Evolutionary conservation across 2,797 vertebrate genomes (phyloP), one percentile per base, ranked within the genome.

Genomic region (Podargus strigoides): DNA sequence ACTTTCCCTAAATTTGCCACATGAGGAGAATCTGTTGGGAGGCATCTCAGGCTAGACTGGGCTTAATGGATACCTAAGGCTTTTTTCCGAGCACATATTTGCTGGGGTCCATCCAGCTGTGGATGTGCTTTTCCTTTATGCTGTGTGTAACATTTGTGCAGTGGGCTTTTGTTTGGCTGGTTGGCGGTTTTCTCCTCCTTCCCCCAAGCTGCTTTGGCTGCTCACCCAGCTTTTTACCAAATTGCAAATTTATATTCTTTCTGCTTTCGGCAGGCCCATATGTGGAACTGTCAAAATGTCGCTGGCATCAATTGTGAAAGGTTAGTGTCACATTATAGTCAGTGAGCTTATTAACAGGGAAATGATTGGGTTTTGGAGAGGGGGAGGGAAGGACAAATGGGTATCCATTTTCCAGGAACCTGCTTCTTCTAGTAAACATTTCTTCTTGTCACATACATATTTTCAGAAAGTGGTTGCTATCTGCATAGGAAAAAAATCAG

Each of bases 211-310:
- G 81, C 73, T 93, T 95, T 97, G 91, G 90, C 95, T 95, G 91
- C 96, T 95, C 80, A 96, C 87, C 87, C 92, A 92, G 95, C 93
- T 94, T 91, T 96, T 96, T 83, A 93, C 94, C 95, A 96, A 96
- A 92, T 60, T 81, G 86, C 63, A 87, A 78, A 94, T 94, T 94
- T 93, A 67, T 85, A 87, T 94, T 94, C 93, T 89, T 92, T 93
- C 91, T 93, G 94, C 85, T 93, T 96, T 94, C 50, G 6, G 76
- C 90, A 93, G 87, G 76, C 79, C 90, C 89, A 72, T 96, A 91
- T 93, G 95, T 87, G 80, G 87, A 95, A 56, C 93, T 94, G 96
- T 97, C 91, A 97, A 96, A 97, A 94, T 93, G 91, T 95, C 93
- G 94, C 70, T 88, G 87, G 91, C 90, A 87, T 96, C 91, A 87